Conservation (phyloP, 2,797 vertebrate genomes). For the Arremon brunneinucha region DNA sequence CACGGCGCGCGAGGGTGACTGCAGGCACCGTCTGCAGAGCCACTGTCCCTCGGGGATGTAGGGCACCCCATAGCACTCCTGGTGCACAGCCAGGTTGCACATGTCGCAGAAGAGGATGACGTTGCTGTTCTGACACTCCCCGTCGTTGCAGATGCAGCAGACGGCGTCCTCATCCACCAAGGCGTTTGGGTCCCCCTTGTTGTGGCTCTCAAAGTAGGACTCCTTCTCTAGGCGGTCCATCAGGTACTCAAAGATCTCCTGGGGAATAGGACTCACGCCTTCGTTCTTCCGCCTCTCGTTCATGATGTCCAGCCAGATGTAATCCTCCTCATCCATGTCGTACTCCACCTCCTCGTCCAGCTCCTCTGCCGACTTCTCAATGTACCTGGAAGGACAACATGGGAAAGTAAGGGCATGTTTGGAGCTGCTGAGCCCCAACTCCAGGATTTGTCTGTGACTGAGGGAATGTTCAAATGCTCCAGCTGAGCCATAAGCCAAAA, state of each 20-base stretch:
- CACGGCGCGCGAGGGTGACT: slow-evolving; percentile 95
- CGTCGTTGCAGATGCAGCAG: slow-evolving; percentile 98
- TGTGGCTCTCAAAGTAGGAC: slow-evolving; percentile 98
- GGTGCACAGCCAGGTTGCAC: slow-evolving; percentile 98
- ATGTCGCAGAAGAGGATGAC: slow-evolving; percentile 99
- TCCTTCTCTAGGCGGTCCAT: slow-evolving; percentile 99
- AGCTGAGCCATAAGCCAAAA: background rate
- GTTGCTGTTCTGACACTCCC: slow-evolving; percentile 98
- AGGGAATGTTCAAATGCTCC: background rate
- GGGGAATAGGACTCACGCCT: slow-evolving; percentile 91
- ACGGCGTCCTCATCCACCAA: slow-evolving; percentile 96
- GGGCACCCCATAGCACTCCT: slow-evolving; percentile 98
- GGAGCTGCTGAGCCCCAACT: background rate
- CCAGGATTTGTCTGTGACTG: background rate
- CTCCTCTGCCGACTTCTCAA: slow-evolving; percentile 97
- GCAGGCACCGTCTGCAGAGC: slow-evolving; percentile 95
- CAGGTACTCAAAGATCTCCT: slow-evolving; percentile 97
- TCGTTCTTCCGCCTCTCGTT: slow-evolving; percentile 93
- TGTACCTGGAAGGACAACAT: slow-evolving; percentile 81
- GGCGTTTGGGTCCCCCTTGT: slow-evolving; percentile 95
- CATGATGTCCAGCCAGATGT: slow-evolving; percentile 99
- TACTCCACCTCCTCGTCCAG: slow-evolving; percentile 98
- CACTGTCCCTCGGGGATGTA: slow-evolving; percentile 99
- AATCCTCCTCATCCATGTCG: slow-evolving; percentile 98
- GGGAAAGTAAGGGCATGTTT: background rate